Base-by-base conservation (phyloP, 2,888 invertebrate genomes). In the Troglohyphantes excavatus region DNA sequence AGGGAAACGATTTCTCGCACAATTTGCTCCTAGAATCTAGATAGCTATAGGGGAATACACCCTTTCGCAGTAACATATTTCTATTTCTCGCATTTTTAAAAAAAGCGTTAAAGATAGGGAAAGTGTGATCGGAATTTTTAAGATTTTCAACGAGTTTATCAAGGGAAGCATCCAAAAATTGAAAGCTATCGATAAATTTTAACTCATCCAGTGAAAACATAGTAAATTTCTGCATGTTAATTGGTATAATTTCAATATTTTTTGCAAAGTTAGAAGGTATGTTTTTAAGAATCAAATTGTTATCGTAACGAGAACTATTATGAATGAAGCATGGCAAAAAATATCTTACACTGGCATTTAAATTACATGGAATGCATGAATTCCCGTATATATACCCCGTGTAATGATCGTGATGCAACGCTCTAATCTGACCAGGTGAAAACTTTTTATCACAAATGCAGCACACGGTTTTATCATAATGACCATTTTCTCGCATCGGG, bases 171-270 rank as follows among this genome's bases (percentile, higher is more conserved):
- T 78, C 59, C 9, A 78, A 26, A 65, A 78, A 78, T n/a, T 65
- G 27, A 63, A 9, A 78, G 1, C 43, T 19, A 17, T 79, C 79
- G 13, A 79, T 46, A 46, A 79, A 79, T 43, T 79, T 67, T 27
- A 79, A 6, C 23, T 39, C 27, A 43, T 53, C 79, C 13, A 67
- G 19, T 9, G 67, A 67, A 19, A 79, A 67, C 26, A 84, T 73
- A n/a, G 91, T 91, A 61, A 90, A 91, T 53, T 90, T 29, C 90
- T 90, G 90, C 67, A 67, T 19, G n/a, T 23, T 68, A 5, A 81
- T 23, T 29, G 68, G 81, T 19, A 68, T 68, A 68, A 81, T 67
- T n/a, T n/a, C n/a, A n/a, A n/a, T n/a, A n/a, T n/a, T n/a, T n/a
- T n/a, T n/a, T n/a, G n/a, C n/a, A n/a, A 19, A 67, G n/a, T 46